Percentiles rank a stretch among this genome's conserved stretches.
Evolutionary conservation across 2,797 vertebrate genomes (phyloP).

Genomic region (Girardinus metallicus): DNA sequence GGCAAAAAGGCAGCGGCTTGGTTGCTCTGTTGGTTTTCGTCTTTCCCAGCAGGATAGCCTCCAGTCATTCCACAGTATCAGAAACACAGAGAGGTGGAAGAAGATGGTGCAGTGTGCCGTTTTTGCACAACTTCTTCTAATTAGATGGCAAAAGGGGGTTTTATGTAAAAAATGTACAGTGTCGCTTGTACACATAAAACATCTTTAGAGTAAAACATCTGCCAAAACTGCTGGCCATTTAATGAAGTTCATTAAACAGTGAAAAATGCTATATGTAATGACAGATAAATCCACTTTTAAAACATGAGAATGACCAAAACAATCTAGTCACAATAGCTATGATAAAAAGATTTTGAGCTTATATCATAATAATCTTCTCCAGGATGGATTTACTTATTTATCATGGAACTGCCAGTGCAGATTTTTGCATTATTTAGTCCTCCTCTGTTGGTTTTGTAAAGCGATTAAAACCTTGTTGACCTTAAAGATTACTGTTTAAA

Average conservation of each 20-base stretch:
- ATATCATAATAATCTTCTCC: not conserved
- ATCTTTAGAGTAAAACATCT: not conserved
- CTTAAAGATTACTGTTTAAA: not conserved
- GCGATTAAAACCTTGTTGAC: slow-evolving; percentile 2
- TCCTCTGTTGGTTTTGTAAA: not conserved
- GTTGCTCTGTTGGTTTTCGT: slow-evolving; percentile 43
- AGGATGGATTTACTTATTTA: not conserved
- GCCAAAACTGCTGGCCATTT: not conserved
- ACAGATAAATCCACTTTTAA: not conserved
- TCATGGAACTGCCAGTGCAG: not conserved
- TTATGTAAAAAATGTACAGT: not conserved
- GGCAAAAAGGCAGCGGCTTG: slow-evolving; percentile 38
- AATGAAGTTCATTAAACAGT: not conserved
- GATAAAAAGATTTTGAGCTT: not conserved
- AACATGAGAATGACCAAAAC: not conserved
- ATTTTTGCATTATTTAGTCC: not conserved
- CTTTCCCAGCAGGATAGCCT: slow-evolving; percentile 54
- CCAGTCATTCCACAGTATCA: slow-evolving; percentile 59
- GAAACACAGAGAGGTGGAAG: slow-evolving; percentile 37
- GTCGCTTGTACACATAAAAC: not conserved
- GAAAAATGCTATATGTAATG: not conserved
- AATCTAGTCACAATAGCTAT: not conserved
- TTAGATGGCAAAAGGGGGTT: not conserved
- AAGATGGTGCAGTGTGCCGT: slow-evolving; percentile 28
- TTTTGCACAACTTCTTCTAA: slow-evolving; percentile 14